These are phyloP conservation scores for Dipodomys stephensi DNA, from an alignment of 2,113 vertebrate genomes.

Conservation along the genomic window DNA sequence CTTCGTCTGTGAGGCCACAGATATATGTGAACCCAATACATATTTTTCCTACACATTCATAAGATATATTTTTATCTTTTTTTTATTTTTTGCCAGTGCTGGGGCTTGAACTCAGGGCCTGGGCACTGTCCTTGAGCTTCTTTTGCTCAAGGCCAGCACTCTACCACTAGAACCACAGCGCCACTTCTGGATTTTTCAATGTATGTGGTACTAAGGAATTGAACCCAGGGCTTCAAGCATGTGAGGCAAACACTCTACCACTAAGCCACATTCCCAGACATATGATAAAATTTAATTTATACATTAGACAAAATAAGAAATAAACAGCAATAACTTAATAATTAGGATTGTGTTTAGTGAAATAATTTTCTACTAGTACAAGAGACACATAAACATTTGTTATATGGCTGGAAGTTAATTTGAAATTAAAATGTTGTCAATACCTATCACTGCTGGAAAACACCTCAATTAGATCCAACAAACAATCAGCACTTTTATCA, in stretches of 20 bases:
- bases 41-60: background rate
- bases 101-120: too few species aligned
- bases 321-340: background rate
- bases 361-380: background rate
- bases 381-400: background rate
- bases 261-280: too few species aligned
- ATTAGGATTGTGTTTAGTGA: background rate
- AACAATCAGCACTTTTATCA: slow-evolving; percentile 54
- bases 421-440: slow-evolving; percentile 40
- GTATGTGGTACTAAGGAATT: too few species aligned
- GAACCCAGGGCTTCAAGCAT: too few species aligned
- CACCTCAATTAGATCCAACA: background rate
- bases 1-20: background rate
- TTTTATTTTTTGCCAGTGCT: too few species aligned
- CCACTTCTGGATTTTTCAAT: too few species aligned
- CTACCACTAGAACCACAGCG: too few species aligned
- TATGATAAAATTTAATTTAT: background rate
- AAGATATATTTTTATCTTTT: too few species aligned
- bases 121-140: too few species aligned
- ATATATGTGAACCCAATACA: background rate
- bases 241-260: too few species aligned
- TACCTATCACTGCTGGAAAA: slow-evolving; percentile 15
- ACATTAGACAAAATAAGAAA: background rate
- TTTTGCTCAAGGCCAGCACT: too few species aligned
- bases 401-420: background rate